Conservation (phyloP, 2,888 invertebrate genomes). For the Conchocele bisecta region DNA sequence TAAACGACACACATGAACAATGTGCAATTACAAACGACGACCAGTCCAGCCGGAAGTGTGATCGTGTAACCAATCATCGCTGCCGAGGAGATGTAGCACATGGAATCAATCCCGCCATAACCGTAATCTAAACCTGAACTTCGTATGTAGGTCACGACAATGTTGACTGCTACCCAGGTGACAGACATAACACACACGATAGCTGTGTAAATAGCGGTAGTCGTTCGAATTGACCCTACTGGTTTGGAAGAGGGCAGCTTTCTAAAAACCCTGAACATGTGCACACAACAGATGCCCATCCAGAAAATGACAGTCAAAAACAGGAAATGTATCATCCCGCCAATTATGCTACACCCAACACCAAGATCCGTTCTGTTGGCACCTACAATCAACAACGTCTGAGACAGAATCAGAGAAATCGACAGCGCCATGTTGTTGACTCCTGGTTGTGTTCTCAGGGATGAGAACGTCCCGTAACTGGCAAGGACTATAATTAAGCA, state of each 20-base stretch:
- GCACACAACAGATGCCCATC: slow-evolving; percentile 1
- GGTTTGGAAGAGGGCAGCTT: no score
- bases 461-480: not conserved
- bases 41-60: not conserved
- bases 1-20: not conserved
- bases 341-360: not conserved
- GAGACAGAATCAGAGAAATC: not conserved
- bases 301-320: not conserved
- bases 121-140: not conserved
- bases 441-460: slow-evolving; percentile 10
- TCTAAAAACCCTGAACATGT: slow-evolving; percentile 2
- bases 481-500: not conserved
- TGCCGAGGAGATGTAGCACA: not conserved
- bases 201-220: no score
- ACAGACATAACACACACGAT: no score
- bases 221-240: no score
- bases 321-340: not conserved
- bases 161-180: not conserved
- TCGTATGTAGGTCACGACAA: not conserved
- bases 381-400: not conserved
- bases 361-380: not conserved
- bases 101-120: not conserved
- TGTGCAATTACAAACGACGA: not conserved
- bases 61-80: slow-evolving; percentile 5
- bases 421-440: not conserved